Conservation (phyloP, 2,888 invertebrate genomes). For the Deilephila elpenor region DNA sequence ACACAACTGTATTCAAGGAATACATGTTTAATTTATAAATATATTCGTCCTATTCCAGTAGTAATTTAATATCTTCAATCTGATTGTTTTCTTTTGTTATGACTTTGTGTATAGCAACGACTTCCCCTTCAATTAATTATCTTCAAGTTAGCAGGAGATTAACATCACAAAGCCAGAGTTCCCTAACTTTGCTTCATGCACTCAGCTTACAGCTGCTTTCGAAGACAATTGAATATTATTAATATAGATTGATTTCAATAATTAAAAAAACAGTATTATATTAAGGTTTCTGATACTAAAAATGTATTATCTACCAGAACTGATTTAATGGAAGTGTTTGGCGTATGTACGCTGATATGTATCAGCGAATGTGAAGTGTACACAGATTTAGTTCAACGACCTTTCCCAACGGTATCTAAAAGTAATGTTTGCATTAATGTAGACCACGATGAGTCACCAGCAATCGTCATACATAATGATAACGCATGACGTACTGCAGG, state of each 20-base stretch:
- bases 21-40: too few species aligned
- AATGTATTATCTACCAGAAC: neutral
- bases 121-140: neutral
- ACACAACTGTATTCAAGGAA: too few species aligned
- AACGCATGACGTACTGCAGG: conserved; percentile 36
- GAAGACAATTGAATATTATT: neutral
- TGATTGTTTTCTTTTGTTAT: conserved; percentile 1
- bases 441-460: conserved; percentile 37
- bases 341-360: too few species aligned
- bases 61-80: neutral
- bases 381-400: conserved; percentile 31
- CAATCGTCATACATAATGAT: conserved; percentile 31
- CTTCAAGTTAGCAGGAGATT: neutral
- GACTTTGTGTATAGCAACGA: neutral
- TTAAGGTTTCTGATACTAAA: neutral
- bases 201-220: neutral
- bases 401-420: conserved; percentile 31
- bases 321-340: conserved; percentile 2
- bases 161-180: neutral
- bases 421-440: conserved; percentile 32
- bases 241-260: too few species aligned
- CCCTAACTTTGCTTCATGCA: neutral
- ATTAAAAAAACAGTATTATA: neutral
- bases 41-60: too few species aligned
- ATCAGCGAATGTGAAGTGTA: conserved; percentile 6